Evolutionary conservation across 2,113 vertebrate genomes (phyloP).

Genomic region (Apodemus speciosus): DNA sequence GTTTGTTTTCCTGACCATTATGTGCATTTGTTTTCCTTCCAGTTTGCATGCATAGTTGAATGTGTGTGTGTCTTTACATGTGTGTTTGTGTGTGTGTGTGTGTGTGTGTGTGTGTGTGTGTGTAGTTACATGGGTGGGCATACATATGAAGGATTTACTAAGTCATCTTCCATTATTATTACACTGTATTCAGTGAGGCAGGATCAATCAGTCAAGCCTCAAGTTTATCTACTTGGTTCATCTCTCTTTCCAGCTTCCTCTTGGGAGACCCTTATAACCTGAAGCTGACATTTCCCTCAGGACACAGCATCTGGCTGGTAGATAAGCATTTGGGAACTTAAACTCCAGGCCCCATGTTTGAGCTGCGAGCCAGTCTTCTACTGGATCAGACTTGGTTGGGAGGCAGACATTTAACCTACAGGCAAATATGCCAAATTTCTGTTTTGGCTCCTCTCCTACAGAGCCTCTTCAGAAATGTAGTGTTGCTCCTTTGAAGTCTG

Average conservation of each 20-base stretch:
- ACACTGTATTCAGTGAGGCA: background rate
- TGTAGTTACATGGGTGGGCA: background rate
- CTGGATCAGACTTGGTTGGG: background rate
- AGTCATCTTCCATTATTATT: background rate
- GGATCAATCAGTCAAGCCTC: background rate
- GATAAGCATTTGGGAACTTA: background rate
- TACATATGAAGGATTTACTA: too few relatives aligned
- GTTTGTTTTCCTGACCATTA: background rate
- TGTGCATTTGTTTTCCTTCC: background rate
- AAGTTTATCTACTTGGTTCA: background rate
- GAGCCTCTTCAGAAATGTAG: background rate
- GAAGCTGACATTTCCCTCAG: background rate
- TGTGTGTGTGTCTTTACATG: background rate
- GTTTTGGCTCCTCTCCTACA: background rate
- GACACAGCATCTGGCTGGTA: background rate
- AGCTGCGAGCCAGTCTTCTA: background rate
- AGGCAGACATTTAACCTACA: background rate
- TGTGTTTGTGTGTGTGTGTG: background rate
- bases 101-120: background rate
- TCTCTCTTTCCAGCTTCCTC: background rate
- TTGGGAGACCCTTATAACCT: too few relatives aligned
- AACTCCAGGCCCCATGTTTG: background rate
- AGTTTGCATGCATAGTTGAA: background rate
- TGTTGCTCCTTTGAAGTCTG: slow-evolving; percentile 58
- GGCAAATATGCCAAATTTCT: background rate